Conservation (phyloP, 2,797 vertebrate genomes). For the Ctenosaura bakeri region DNA sequence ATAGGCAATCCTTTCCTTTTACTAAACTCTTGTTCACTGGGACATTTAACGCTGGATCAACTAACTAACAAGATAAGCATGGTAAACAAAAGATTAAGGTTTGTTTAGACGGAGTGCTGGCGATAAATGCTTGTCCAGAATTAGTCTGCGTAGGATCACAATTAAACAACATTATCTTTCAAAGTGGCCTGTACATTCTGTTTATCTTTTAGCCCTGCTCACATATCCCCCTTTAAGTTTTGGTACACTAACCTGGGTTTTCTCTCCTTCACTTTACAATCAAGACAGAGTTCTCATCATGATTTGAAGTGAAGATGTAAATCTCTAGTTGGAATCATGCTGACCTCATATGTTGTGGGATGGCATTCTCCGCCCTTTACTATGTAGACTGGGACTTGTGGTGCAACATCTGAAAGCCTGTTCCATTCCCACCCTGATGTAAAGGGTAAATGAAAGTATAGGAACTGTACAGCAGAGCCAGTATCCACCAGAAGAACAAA, state of each 20-base stretch:
- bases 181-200: constrained; percentile 40
- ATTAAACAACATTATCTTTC: constrained; percentile 64
- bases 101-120: constrained; percentile 15
- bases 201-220: constrained; percentile 30
- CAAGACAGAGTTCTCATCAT: neutral
- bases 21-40: constrained; percentile 64
- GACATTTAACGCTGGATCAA: constrained; percentile 70
- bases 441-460: neutral
- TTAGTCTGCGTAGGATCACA: constrained; percentile 65
- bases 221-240: constrained; percentile 12
- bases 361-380: too few relatives aligned
- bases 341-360: too few relatives aligned
- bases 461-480: neutral
- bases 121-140: constrained; percentile 64
- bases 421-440: too few relatives aligned
- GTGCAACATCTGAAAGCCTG: too few relatives aligned
- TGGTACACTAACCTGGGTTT: neutral
- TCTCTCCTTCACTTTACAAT: neutral
- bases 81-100: constrained; percentile 56
- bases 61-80: constrained; percentile 72
- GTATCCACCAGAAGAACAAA: neutral
- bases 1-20: constrained; percentile 63
- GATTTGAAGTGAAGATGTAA: neutral
- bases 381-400: too few relatives aligned
- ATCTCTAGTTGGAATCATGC: neutral